phyloP scores from a whole-genome alignment of 1,140 invertebrate species.

The Psix sp. region DNA sequence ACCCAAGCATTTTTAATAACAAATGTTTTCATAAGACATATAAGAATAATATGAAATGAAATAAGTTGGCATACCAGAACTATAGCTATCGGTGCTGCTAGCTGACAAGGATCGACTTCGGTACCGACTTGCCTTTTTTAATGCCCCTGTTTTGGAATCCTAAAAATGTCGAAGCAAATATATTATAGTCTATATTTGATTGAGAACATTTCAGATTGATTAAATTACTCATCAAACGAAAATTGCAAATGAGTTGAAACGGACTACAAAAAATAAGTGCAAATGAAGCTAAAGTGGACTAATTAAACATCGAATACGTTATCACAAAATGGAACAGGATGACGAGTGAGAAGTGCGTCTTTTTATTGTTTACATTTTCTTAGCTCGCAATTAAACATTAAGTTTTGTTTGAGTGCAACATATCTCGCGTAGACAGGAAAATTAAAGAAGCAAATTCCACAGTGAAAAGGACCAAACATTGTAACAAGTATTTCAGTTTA shows the following conservation, averaged over 20 bases:
- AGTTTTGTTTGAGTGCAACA: no score
- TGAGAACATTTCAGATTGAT: background rate
- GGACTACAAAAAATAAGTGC: constrained; percentile 70
- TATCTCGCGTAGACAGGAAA: constrained; percentile 35
- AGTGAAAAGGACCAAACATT: constrained; percentile 48
- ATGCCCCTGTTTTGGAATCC: constrained; percentile 84
- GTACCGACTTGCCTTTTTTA: constrained; percentile 91
- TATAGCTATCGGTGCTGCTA: constrained; percentile 95
- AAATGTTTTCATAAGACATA: background rate
- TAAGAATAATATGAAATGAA: background rate
- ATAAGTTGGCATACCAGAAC: constrained; percentile 82
- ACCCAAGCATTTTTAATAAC: background rate
- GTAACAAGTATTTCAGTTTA: constrained; percentile 54
- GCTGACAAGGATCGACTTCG: constrained; percentile 92
- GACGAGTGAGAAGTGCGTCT: constrained; percentile 32
- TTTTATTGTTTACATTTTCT: constrained; percentile 30
- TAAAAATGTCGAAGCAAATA: constrained; percentile 66
- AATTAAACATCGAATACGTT: constrained; percentile 41
- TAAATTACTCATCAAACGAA: constrained; percentile 31
- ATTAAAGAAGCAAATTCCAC: constrained; percentile 59
- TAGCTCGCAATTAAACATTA: constrained; percentile 14
- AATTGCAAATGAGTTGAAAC: constrained; percentile 66
- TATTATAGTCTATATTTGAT: background rate
- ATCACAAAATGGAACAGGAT: constrained; percentile 55
- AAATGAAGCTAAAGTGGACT: constrained; percentile 68